phyloP scores from a whole-genome alignment of 2,888 invertebrate genomes.

The Drosophila colorata region DNA sequence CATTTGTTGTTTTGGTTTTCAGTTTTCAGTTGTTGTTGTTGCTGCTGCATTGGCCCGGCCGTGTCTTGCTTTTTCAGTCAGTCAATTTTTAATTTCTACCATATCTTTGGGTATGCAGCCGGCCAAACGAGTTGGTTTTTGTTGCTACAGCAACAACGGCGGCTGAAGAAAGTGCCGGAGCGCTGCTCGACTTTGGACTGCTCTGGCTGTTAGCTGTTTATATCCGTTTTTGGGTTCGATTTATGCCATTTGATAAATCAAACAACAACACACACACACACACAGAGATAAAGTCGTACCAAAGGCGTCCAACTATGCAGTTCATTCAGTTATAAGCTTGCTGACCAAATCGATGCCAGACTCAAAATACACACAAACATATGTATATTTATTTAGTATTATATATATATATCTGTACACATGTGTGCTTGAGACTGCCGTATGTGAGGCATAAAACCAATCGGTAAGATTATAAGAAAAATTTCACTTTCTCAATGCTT shows the following conservation, averaged over 20 bases:
- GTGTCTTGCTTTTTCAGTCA: slow-evolving; percentile 29
- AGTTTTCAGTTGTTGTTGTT: slow-evolving; percentile 18
- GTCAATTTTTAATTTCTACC: slow-evolving; percentile 66
- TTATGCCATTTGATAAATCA: slow-evolving; percentile 73
- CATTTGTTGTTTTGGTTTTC: slow-evolving; percentile 31
- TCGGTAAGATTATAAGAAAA: slow-evolving; percentile 68
- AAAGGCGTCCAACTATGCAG: slow-evolving; percentile 32
- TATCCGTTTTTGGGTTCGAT: slow-evolving; percentile 78
- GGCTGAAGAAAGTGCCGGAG: slow-evolving; percentile 65
- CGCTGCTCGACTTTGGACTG: slow-evolving; percentile 59
- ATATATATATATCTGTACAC: neutral
- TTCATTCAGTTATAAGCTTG: slow-evolving; percentile 63
- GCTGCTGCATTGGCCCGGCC: slow-evolving; percentile 44
- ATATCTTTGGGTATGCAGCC: slow-evolving; percentile 58
- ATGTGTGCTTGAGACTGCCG: slow-evolving; percentile 24
- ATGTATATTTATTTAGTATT: no score
- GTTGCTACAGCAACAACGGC: slow-evolving; percentile 36
- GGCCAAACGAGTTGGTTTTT: slow-evolving; percentile 54
- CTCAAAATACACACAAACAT: slow-evolving; percentile 9
- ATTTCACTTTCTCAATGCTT: slow-evolving; percentile 78
- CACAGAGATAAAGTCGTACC: slow-evolving; percentile 9
- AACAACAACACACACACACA: slow-evolving; percentile 32
- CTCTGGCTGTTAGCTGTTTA: slow-evolving; percentile 59
- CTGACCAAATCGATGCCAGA: slow-evolving; percentile 25
- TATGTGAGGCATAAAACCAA: slow-evolving; percentile 66